phyloP scores from a whole-genome alignment of 2,888 invertebrate species.

The Imbricaverruca yamaguchii region DNA sequence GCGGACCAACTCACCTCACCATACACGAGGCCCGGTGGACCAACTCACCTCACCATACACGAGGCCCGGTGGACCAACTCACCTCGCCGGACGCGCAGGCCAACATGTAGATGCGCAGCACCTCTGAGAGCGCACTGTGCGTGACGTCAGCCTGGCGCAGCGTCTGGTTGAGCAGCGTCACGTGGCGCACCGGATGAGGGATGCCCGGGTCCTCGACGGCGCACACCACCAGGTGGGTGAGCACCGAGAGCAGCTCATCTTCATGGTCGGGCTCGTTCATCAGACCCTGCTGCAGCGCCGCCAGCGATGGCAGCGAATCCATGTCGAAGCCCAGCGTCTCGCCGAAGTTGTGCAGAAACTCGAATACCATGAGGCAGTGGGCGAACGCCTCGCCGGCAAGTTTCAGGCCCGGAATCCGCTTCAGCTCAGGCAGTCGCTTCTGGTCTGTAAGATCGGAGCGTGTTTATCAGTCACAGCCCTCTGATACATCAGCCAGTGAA shows the following conservation, averaged over 20 bases:
- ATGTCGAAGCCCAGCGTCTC: constrained; percentile 88
- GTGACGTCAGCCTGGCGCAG: constrained; percentile 82
- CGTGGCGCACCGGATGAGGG: constrained; percentile 78
- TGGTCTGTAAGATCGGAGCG: constrained; percentile 26
- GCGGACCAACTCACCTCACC: too few species aligned
- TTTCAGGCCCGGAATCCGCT: constrained; percentile 68
- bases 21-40: too few species aligned
- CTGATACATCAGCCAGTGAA: too few species aligned
- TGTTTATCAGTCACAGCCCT: too few species aligned
- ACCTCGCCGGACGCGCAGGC: constrained; percentile 82
- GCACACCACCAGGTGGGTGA: constrained; percentile 81
- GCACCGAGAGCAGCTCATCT: constrained; percentile 69
- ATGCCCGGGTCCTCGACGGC: constrained; percentile 68
- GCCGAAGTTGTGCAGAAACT: constrained; percentile 93
- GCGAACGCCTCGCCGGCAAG: constrained; percentile 83
- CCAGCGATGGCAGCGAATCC: constrained; percentile 77
- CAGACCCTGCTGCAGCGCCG: constrained; percentile 76
- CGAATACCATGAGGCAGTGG: constrained; percentile 88
- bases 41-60: too few species aligned
- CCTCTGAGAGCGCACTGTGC: constrained; percentile 82
- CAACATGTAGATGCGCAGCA: constrained; percentile 81
- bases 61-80: constrained; percentile 42
- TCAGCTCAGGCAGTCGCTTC: constrained; percentile 48
- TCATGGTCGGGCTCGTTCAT: constrained; percentile 71
- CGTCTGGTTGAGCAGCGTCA: constrained; percentile 83